phyloP scores from a whole-genome alignment of 2,113 vertebrate species.

The Felis catus region F.catus_Fca126_mat1.0 CM031414.1:137125001-137125500 shows the following conservation, averaged over 20 bases:
- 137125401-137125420: neutral
- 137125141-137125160: neutral
- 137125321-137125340: neutral
- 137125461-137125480: too few relatives aligned
- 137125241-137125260: neutral
- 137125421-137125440: too few relatives aligned
- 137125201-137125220: neutral
- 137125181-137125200: neutral
- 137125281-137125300: neutral
- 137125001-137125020: neutral
- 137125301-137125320: neutral
- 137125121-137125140: neutral
- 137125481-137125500: neutral
- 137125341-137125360: neutral
- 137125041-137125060: neutral
- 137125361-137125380: neutral
- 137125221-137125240: neutral
- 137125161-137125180: neutral
- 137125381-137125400: too few relatives aligned
- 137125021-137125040: neutral
- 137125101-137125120: neutral
- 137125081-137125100: neutral
- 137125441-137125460: accelerated
- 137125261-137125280: neutral
- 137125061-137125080: neutral